Evolutionary conservation across 2,888 invertebrate species (phyloP), one percentile per base, ranked within the genome.

Genomic region (Cerastis rubricosa): DNA sequence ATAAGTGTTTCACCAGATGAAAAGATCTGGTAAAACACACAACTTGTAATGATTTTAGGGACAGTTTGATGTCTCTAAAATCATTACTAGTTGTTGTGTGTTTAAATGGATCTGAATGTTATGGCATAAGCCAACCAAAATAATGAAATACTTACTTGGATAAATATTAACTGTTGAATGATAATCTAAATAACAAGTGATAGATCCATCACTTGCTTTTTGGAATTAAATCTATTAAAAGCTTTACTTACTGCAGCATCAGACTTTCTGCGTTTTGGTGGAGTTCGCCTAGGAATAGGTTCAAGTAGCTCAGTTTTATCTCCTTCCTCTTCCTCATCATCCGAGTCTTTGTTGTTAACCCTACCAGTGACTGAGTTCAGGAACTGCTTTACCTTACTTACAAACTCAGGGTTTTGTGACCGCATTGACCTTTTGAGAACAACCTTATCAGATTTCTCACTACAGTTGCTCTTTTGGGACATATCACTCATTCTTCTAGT

Each of bases 371-470:
- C 95, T 75, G 97, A 97, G 88, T 97, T 97, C 19, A 97, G 91
- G 88, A 97, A 97, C 85, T 96, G 97, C 85, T 97, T 97, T 71
- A 97, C 97, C 90, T 97, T 97, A 83, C 96, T 96, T 0, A 97
- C 97, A 94, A 97, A 97, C 67, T 97, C 97, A 17, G 97, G 97
- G 88, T 97, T 97, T 89, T 97, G 97, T 12, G 97, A 97, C 74
- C 97, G 94, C 96, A 97, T 97, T 76, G 97, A 97, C 70, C 97
- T 90, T 85, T 96, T 96, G 4, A 91, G 81, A 8, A 85, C 74
- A 22, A 89, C 76, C 76, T 92, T 95, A 9, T 96, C 95, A 19
- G 95, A 94, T 74, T 94, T 94, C 76, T 95, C 96, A 89, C 95
- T 96, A 57, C 92, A 90, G 79, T 90, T 95, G 81, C 95, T 96